Evolutionary conservation across 2,888 invertebrate genomes (phyloP).

Genomic region (Tenthredo scrophulariae): DNA sequence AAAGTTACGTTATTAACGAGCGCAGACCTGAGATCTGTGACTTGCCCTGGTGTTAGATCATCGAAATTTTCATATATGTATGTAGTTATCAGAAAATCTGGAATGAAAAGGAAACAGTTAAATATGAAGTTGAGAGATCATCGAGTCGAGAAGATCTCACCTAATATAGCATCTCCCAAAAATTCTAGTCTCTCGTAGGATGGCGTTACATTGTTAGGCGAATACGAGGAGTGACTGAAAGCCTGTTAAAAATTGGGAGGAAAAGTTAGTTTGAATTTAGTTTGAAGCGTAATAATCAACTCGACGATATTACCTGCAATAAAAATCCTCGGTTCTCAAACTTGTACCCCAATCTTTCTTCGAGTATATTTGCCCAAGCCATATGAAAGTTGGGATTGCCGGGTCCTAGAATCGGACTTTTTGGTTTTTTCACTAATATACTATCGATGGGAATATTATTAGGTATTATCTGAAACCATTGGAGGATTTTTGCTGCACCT

Average conservation of each 20-base stretch:
- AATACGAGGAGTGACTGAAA: conserved; percentile 94
- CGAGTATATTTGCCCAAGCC: conserved; percentile 78
- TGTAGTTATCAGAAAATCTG: conserved; percentile 92
- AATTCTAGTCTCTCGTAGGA: conserved; percentile 96
- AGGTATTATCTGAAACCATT: conserved; percentile 84
- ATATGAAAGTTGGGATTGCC: conserved; percentile 78
- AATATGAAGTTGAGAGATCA: too few species aligned
- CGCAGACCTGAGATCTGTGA: conserved; percentile 96
- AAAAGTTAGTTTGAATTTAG: neutral
- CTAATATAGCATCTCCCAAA: conserved; percentile 93
- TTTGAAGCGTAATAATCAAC: neutral
- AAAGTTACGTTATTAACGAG: conserved; percentile 98
- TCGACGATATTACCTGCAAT: conserved; percentile 81
- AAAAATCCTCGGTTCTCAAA: conserved; percentile 91
- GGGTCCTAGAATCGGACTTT: conserved; percentile 56
- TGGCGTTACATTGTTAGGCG: conserved; percentile 89
- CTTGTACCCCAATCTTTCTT: conserved; percentile 85
- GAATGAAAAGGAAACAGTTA: conserved; percentile 56
- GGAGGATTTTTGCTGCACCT: conserved; percentile 81
- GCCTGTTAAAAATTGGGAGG: conserved; percentile 80
- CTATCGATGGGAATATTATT: conserved; percentile 73
- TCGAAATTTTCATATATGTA: conserved; percentile 90
- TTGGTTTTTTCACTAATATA: conserved; percentile 67
- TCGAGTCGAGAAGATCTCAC: conserved; percentile 69
- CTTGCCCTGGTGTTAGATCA: conserved; percentile 88